Evolutionary conservation across 2,797 vertebrate genomes (phyloP).

Genomic region (Coregonus suidteri): DNA sequence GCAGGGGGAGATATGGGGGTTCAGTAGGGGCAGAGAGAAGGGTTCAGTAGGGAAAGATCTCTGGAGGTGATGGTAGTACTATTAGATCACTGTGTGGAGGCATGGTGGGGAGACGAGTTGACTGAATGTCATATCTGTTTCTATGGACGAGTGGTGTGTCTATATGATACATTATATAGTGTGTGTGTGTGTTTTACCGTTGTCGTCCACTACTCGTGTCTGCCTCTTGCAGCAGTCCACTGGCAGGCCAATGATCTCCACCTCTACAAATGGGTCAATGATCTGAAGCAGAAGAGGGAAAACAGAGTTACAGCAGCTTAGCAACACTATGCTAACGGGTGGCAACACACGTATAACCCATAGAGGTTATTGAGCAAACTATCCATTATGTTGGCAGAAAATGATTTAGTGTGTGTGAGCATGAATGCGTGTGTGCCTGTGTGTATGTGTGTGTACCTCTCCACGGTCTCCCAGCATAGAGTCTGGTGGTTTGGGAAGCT

Average conservation of each 20-base stretch:
- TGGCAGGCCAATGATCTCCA: slow-evolving; percentile 97
- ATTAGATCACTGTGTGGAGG: too few relatives aligned
- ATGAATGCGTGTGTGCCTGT: background rate
- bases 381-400: background rate
- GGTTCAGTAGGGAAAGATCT: too few relatives aligned
- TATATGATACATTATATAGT: too few relatives aligned
- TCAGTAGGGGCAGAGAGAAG: background rate
- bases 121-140: background rate
- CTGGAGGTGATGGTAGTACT: too few relatives aligned
- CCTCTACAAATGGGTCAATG: slow-evolving; percentile 98
- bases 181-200: slow-evolving; percentile 77
- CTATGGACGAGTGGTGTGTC: too few relatives aligned
- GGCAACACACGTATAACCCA: background rate
- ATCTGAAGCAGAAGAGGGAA: slow-evolving; percentile 73
- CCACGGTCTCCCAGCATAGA: slow-evolving; percentile 97
- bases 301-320: background rate
- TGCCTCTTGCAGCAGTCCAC: slow-evolving; percentile 97
- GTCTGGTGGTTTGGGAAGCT: slow-evolving; percentile 96
- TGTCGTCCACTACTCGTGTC: slow-evolving; percentile 96
- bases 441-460: slow-evolving; percentile 78
- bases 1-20: background rate
- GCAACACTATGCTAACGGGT: background rate
- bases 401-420: background rate
- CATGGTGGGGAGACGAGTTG: background rate
- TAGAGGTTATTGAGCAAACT: background rate